phyloP scores from a whole-genome alignment of 2,888 invertebrate genomes.

The Plagodis dolabraria region DNA sequence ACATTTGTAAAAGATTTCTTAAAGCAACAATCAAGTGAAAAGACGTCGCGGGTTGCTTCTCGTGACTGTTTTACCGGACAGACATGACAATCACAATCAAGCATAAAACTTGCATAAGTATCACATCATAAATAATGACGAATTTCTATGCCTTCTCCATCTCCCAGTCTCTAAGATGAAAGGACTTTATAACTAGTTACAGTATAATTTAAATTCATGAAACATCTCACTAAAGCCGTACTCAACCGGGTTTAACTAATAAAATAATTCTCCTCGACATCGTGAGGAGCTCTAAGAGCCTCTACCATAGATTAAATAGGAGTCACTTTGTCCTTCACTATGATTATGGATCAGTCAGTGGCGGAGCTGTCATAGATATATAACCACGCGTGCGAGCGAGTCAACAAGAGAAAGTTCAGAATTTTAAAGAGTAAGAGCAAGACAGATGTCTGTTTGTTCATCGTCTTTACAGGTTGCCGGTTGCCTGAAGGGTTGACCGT shows the following conservation, averaged over 20 bases:
- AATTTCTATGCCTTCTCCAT: too few relatives aligned
- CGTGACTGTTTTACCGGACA: too few relatives aligned
- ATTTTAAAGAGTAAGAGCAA: constrained; percentile 24
- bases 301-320: too few relatives aligned
- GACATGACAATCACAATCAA: too few relatives aligned
- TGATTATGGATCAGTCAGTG: constrained; percentile 38
- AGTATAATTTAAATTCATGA: constrained; percentile 16
- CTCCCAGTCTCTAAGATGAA: background rate
- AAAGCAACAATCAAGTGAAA: too few relatives aligned
- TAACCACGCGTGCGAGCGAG: constrained; percentile 42
- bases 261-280: constrained; percentile 22
- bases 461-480: constrained; percentile 39
- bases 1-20: too few relatives aligned
- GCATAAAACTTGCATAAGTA: too few relatives aligned
- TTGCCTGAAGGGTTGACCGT: constrained; percentile 30
- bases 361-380: constrained; percentile 37
- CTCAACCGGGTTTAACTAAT: constrained; percentile 17
- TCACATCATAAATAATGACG: too few relatives aligned
- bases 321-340: background rate
- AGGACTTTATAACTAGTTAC: background rate
- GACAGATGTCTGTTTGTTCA: constrained; percentile 21
- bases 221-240: constrained; percentile 8
- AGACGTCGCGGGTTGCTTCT: too few relatives aligned
- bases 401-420: constrained; percentile 10
- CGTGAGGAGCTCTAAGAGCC: constrained; percentile 4